Percentiles rank a stretch among this genome's conserved stretches.
Conservation (phyloP, 1,140 invertebrate genomes). For the Hesperophylax magnus region DNA sequence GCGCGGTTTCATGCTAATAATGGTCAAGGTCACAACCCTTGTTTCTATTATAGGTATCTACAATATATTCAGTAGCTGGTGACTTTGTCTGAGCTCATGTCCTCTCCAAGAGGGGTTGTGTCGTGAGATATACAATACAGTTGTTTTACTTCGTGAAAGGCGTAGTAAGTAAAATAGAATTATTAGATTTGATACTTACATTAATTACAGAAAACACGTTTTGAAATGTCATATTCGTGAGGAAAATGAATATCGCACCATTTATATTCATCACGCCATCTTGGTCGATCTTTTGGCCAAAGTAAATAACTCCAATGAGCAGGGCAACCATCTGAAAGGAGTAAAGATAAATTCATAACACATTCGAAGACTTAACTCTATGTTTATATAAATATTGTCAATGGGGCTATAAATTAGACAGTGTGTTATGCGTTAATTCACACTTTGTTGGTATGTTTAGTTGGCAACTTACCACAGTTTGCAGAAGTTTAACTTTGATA, state of each 20-base stretch:
- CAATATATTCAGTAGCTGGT: too few species aligned
- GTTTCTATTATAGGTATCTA: too few species aligned
- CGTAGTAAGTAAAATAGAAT: too few species aligned
- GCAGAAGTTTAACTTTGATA: constrained; percentile 89
- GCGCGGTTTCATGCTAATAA: too few species aligned
- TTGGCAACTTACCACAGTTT: constrained; percentile 82
- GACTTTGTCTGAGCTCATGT: too few species aligned
- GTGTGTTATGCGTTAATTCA: too few species aligned
- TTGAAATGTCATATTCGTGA: constrained; percentile 95
- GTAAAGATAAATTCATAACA: constrained; percentile 36
- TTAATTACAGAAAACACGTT: constrained; percentile 92
- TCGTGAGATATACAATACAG: too few species aligned
- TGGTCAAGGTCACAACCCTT: too few species aligned
- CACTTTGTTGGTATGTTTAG: background rate
- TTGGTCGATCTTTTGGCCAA: constrained; percentile 86
- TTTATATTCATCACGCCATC: constrained; percentile 96
- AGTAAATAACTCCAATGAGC: constrained; percentile 91
- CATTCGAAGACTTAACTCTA: too few species aligned
- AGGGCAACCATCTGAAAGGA: constrained; percentile 84
- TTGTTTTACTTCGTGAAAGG: too few species aligned
- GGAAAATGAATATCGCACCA: constrained; percentile 93
- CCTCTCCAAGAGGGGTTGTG: too few species aligned
- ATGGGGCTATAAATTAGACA: background rate
- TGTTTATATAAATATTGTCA: too few species aligned
- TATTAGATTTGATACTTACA: constrained; percentile 79